Percentiles rank a stretch among this genome's conserved stretches.
Conservation (phyloP, 1,140 invertebrate genomes). For the Drosophila repleta region DNA sequence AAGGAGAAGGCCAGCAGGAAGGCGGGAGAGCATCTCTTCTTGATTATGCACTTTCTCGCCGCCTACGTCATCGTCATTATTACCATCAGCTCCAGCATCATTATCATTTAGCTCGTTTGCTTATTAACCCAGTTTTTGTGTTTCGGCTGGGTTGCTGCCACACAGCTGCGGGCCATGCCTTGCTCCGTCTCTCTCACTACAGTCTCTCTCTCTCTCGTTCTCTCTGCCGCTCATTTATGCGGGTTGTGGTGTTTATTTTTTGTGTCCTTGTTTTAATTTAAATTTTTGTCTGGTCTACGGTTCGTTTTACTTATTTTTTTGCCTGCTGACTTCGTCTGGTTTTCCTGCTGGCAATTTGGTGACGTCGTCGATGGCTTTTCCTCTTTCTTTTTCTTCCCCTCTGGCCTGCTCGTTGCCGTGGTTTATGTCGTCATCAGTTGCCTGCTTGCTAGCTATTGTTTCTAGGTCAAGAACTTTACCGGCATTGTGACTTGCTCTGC, state of each 20-base stretch:
- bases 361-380: constrained; percentile 56
- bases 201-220: constrained; percentile 1
- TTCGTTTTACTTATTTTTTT: constrained; percentile 49
- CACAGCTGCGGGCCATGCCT: constrained; percentile 60
- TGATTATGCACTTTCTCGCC: constrained; percentile 73
- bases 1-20: constrained; percentile 2
- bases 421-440: constrained; percentile 74
- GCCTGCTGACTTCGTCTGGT: constrained; percentile 35
- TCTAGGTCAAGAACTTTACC: constrained; percentile 83
- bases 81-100: constrained; percentile 38
- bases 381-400: background rate
- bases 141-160: constrained; percentile 43
- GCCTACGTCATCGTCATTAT: constrained; percentile 31
- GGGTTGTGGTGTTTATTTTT: constrained; percentile 64
- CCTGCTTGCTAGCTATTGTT: constrained; percentile 55
- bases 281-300: constrained; percentile 81
- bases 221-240: constrained; percentile 32
- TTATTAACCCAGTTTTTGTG: constrained; percentile 79
- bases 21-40: constrained; percentile 37
- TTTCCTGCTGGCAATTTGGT: constrained; percentile 58
- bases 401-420: constrained; percentile 4
- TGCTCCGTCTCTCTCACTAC: constrained; percentile 6
- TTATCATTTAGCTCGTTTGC: constrained; percentile 68
- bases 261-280: constrained; percentile 82
- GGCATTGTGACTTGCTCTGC: constrained; percentile 37